A percentile compares a stretch with the other conserved stretches of the same genome.
Conservation (phyloP, 2,888 invertebrate species). For the Plagiodera versicolora region DNA sequence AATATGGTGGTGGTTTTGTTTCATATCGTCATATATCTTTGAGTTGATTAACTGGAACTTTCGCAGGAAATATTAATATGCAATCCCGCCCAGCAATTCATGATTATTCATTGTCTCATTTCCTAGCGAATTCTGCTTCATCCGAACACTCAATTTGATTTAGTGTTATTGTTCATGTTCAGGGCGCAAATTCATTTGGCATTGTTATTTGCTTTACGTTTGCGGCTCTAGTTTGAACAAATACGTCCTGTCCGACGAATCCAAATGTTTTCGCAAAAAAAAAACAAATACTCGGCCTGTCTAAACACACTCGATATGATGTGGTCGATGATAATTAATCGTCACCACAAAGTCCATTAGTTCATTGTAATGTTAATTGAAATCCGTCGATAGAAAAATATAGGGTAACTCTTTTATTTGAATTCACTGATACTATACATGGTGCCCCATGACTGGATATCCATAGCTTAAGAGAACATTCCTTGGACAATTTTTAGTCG, state of each 20-base stretch:
- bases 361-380: too few species aligned
- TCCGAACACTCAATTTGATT: constrained; percentile 33
- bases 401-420: too few species aligned
- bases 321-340: neutral
- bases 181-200: constrained; percentile 29
- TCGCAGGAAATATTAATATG: constrained; percentile 20
- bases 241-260: constrained; percentile 14
- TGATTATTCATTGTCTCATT: constrained; percentile 29
- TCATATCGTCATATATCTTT: neutral
- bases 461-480: too few species aligned
- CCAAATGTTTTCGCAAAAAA: neutral
- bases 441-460: too few species aligned
- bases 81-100: constrained; percentile 23
- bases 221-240: constrained; percentile 27
- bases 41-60: neutral
- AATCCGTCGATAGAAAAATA: too few species aligned
- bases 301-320: neutral
- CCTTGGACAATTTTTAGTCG: too few species aligned
- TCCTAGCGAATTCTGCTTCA: constrained; percentile 26
- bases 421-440: too few species aligned
- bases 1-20: too few species aligned
- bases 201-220: constrained; percentile 31
- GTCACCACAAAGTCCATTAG: too few species aligned
- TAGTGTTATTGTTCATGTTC: constrained; percentile 30
- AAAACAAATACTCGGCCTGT: neutral